These are phyloP conservation scores for Neotoma lepida DNA, from an alignment of 2,113 vertebrate species.

Conservation along the genomic window DNA sequence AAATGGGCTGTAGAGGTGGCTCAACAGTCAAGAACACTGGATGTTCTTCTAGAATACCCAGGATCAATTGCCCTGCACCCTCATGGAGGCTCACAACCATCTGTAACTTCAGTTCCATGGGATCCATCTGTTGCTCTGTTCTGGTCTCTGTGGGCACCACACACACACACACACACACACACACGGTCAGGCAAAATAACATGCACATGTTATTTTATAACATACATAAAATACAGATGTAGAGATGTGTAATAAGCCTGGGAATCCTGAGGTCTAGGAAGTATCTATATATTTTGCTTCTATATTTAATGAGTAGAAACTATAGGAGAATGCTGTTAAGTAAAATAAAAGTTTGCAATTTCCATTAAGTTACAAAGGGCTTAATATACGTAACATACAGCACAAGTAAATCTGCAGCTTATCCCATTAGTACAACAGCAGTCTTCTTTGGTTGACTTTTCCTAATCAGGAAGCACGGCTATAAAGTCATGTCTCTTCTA, in stretches of 20 bases:
- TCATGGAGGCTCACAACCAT: not conserved
- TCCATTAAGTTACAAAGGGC: not conserved
- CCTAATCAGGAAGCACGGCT: not conserved
- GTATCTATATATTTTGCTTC: not conserved
- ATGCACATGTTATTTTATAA: no score
- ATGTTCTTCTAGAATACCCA: not conserved
- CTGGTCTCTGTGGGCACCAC: not conserved
- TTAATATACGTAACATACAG: not conserved
- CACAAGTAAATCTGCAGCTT: not conserved
- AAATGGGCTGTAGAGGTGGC: not conserved
- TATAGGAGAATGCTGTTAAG: not conserved
- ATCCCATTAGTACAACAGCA: not conserved
- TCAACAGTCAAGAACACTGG: not conserved
- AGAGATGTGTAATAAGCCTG: not conserved
- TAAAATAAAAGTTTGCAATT: not conserved
- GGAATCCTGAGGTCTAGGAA: not conserved
- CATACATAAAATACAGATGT: not conserved
- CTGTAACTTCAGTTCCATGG: not conserved
- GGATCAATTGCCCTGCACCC: no score
- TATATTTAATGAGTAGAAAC: not conserved
- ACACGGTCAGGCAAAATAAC: not conserved
- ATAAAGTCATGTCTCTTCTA: not conserved
- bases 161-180: not conserved
- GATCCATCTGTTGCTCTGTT: not conserved
- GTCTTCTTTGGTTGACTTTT: not conserved